Percentiles rank a stretch among this genome's conserved stretches.
Conservation (phyloP, 2,113 vertebrate species). For the Bothrops jararaca region DNA sequence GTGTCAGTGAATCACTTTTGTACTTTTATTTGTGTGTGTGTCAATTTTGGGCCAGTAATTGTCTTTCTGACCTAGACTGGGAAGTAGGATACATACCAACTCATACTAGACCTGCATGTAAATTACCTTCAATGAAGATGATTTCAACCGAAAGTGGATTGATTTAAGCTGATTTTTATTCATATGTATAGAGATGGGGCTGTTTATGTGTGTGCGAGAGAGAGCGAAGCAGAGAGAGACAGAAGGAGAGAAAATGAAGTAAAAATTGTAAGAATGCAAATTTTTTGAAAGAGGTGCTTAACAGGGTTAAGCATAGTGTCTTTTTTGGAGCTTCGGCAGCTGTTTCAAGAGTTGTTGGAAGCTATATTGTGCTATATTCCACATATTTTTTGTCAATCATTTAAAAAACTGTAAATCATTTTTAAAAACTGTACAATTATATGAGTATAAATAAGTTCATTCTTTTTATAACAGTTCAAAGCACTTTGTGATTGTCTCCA, state of each 20-base stretch:
- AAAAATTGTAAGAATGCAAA: not conserved
- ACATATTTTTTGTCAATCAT: not conserved
- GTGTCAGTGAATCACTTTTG: slow-evolving; percentile 62
- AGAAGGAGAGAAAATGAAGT: not conserved
- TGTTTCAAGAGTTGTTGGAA: not conserved
- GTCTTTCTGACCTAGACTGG: not conserved
- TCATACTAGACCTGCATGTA: not conserved
- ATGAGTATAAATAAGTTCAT: not conserved
- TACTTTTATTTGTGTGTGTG: not conserved
- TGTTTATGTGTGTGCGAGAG: not conserved
- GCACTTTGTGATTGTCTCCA: not conserved
- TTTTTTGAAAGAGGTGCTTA: not conserved
- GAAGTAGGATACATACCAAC: not conserved
- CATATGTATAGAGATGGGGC: not conserved
- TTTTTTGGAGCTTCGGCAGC: not conserved
- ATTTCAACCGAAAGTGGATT: not conserved
- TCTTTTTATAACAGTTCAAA: not conserved
- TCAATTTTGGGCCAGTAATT: not conserved
- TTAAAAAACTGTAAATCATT: not conserved
- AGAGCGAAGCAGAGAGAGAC: not conserved
- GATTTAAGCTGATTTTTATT: not conserved
- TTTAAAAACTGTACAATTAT: not conserved
- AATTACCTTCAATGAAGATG: not conserved
- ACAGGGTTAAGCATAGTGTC: not conserved
- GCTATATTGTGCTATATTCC: not conserved